Percentiles rank a stretch among this genome's conserved stretches.
Conservation (phyloP, 2,888 invertebrate species). For the Drosophila macrothrix region DNA sequence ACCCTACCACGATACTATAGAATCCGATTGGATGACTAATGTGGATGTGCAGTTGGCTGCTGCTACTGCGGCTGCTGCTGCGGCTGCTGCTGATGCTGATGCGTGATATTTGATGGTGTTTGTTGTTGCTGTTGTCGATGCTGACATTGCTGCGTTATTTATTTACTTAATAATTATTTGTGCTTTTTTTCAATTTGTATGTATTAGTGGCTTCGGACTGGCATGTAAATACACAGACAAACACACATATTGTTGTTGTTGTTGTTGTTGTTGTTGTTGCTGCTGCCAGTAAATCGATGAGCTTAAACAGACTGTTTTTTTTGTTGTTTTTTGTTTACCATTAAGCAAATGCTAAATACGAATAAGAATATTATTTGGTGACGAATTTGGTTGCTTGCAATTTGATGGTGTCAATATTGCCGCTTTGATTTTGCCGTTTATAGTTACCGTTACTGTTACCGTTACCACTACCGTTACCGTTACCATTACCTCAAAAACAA, state of each 20-base stretch:
- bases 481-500: conserved; percentile 60
- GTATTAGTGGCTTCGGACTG: conserved; percentile 20
- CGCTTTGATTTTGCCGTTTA: conserved; percentile 34
- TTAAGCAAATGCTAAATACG: conserved; percentile 3
- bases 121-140: conserved; percentile 6
- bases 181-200: conserved; percentile 1
- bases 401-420: conserved; percentile 35
- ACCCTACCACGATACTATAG: background rate
- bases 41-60: background rate
- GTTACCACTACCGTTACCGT: conserved; percentile 29
- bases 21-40: background rate
- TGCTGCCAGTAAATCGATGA: conserved; percentile 21
- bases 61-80: background rate
- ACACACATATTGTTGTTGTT: conserved; percentile 4
- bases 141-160: conserved; percentile 7
- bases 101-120: conserved; percentile 50
- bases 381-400: conserved; percentile 7
- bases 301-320: conserved; percentile 46
- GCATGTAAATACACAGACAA: conserved; percentile 2
- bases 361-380: conserved; percentile 22
- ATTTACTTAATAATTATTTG: conserved; percentile 22
- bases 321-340: conserved; percentile 2
- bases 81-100: conserved; percentile 12
- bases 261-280: background rate
- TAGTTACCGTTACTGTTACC: conserved; percentile 29